Evolutionary conservation across 2,888 invertebrate species (phyloP), one percentile per base, ranked within the genome.

Genomic region (Stomorhina lunata): DNA sequence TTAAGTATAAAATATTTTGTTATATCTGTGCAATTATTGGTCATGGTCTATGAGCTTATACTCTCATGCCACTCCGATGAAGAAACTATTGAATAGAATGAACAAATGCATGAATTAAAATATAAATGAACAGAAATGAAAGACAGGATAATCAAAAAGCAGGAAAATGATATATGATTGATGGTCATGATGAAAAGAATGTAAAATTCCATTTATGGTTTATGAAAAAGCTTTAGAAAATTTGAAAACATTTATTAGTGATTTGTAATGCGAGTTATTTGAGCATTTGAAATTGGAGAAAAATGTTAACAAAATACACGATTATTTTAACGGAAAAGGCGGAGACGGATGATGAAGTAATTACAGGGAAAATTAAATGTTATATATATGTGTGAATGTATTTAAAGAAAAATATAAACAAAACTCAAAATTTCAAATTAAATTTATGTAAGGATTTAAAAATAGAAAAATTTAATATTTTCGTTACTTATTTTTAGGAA

Each of bases 101-200:
- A 45, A 43, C 63, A 63, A 37, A 37, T 34, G 22, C 3, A 4
- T 9, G 27, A 34, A 29, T 32, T 53, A 34, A 34, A 59, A 65
- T 37, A 65, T n/a, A 79, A 45, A 55, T 50, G 20, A 40, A 45
- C 25, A 66, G 6, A 40, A n/a, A 66, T 17, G 66, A 59, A 59
- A 59, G 65, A 59, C 59, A 61, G 40, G 32, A 72, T 59, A 79
- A 32, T 72, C 57, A 72, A 48, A 66, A 66, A 59, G 53, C 43
- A 53, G 37, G 53, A 48, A 55, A 65, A 57, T 59, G 12, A 50
- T 66, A 17, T 17, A 32, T 73, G 72, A 80, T 68, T 66, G 79
- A 80, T 73, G 59, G 79, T 37, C 48, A 59, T 50, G 29, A 72
- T 79, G 66, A 72, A 59, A 66, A 59, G 66, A 37, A 40, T 55